phyloP scores from a whole-genome alignment of 2,888 invertebrate species.

The Apodemia zela region DNA sequence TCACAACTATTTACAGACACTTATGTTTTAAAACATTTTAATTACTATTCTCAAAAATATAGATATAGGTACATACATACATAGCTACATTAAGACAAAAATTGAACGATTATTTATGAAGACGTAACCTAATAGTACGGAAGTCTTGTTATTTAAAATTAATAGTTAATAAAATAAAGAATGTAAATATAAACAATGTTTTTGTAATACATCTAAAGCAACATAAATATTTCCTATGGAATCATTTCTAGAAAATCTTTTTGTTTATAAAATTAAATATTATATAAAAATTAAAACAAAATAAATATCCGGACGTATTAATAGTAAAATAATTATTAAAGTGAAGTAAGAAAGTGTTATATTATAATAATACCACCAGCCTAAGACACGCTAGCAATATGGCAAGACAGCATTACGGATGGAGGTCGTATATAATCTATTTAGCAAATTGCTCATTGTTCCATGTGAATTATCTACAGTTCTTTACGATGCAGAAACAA shows the following conservation, averaged over 20 bases:
- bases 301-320: slow-evolving; percentile 2
- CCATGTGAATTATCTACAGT: slow-evolving; percentile 64
- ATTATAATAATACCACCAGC: slow-evolving; percentile 49
- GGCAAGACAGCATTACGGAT: slow-evolving; percentile 77
- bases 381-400: slow-evolving; percentile 72
- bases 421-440: slow-evolving; percentile 76
- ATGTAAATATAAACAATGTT: slow-evolving; percentile 23
- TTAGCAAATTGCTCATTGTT: slow-evolving; percentile 78
- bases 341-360: slow-evolving; percentile 42
- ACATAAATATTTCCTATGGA: slow-evolving; percentile 14
- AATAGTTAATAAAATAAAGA: slow-evolving; percentile 27
- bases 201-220: slow-evolving; percentile 9
- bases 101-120: slow-evolving; percentile 53
- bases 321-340: slow-evolving; percentile 26
- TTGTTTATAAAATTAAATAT: slow-evolving; percentile 10
- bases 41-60: slow-evolving; percentile 74
- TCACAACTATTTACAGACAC: slow-evolving; percentile 75
- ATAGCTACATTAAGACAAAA: slow-evolving; percentile 69
- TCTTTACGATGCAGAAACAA: slow-evolving; percentile 74
- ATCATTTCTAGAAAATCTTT: slow-evolving; percentile 2
- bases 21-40: slow-evolving; percentile 66
- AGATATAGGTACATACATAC: slow-evolving; percentile 75
- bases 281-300: slow-evolving; percentile 12
- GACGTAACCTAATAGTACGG: slow-evolving; percentile 57
- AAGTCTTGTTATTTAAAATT: slow-evolving; percentile 49